Evolutionary conservation across 2,797 vertebrate genomes (phyloP).

Genomic region (Eulemur coronatus): DNA sequence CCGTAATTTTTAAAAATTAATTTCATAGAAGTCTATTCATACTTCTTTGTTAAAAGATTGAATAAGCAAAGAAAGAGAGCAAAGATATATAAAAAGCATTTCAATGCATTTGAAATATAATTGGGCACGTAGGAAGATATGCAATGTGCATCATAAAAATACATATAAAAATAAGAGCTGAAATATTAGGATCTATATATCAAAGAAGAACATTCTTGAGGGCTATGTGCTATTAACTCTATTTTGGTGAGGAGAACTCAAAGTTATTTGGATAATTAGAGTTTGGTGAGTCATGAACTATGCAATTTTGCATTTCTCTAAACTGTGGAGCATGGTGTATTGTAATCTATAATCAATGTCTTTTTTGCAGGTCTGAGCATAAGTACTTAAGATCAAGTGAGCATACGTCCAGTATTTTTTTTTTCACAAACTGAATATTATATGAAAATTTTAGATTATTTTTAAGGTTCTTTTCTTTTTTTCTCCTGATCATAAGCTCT

Average conservation of each 20-base stretch:
- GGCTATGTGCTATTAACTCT: background rate
- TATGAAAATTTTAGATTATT: background rate
- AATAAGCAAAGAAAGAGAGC: conserved; percentile 53
- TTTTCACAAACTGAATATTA: background rate
- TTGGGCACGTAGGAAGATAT: conserved; percentile 11
- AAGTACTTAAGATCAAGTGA: background rate
- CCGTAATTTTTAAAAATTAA: conserved; percentile 55
- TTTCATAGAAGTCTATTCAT: conserved; percentile 35
- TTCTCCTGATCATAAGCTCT: background rate
- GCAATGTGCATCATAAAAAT: background rate
- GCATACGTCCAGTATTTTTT: background rate
- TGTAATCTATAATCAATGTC: background rate
- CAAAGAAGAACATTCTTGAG: background rate
- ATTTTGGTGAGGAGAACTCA: background rate
- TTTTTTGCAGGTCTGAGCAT: background rate
- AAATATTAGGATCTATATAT: background rate
- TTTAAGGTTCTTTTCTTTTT: background rate
- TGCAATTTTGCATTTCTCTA: background rate
- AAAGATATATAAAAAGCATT: conserved; percentile 53
- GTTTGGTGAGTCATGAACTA: background rate
- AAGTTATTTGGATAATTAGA: conserved; percentile 2
- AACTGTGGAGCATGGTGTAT: background rate
- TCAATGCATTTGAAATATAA: conserved; percentile 62
- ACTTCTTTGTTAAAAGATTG: conserved; percentile 26
- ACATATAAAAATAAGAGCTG: background rate